phyloP scores from a whole-genome alignment of 2,797 vertebrate genomes.

The Chiroxiphia lanceolata region DNA sequence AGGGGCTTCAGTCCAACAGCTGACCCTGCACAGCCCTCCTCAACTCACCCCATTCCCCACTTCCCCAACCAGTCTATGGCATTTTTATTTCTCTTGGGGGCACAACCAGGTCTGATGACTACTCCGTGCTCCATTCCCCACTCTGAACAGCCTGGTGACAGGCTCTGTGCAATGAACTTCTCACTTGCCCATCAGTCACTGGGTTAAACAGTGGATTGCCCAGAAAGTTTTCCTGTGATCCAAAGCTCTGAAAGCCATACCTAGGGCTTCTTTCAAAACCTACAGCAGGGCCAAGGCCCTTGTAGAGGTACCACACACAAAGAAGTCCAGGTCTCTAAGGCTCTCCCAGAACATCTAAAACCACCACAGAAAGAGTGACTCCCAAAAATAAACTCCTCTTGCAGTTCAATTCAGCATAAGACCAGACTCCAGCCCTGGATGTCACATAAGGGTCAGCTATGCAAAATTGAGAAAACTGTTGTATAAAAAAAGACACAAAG shows the following conservation, averaged over 20 bases:
- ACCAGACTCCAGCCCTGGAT: neutral
- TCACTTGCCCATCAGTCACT: neutral
- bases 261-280: neutral
- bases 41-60: neutral
- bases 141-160: rapidly evolving
- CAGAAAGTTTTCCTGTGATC: neutral
- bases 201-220: neutral
- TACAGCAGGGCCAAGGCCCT: neutral
- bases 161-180: neutral
- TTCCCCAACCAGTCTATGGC: rapidly evolving
- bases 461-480: slow-evolving; percentile 31
- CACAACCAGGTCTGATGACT: neutral
- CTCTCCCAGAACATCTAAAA: neutral
- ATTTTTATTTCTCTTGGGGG: neutral
- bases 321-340: neutral
- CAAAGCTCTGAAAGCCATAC: neutral
- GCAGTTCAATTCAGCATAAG: neutral
- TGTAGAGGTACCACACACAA: neutral
- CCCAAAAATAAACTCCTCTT: neutral
- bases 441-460: neutral
- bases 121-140: neutral
- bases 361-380: neutral
- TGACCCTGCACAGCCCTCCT: neutral
- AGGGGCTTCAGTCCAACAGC: neutral
- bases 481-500: slow-evolving; percentile 26